Conservation (phyloP, 2,888 invertebrate species). For the Chymomyza fuscimana region DNA sequence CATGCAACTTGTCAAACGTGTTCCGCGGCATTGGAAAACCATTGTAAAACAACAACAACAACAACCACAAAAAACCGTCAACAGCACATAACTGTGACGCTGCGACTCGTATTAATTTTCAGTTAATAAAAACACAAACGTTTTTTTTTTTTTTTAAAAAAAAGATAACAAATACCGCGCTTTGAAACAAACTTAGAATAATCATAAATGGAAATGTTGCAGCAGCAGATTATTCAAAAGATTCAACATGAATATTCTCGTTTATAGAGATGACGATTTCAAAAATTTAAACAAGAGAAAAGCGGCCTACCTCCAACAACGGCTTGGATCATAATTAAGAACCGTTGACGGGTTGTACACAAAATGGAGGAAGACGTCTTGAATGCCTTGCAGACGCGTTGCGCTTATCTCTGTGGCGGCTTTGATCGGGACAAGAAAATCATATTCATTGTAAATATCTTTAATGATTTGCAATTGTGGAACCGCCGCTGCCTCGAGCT, state of each 20-base stretch:
- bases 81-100: conserved; percentile 55
- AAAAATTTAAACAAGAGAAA: neutral
- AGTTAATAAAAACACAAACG: conserved; percentile 24
- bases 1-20: conserved; percentile 70
- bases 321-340: conserved; percentile 22
- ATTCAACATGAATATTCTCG: neutral
- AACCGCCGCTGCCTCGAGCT: conserved; percentile 78
- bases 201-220: neutral
- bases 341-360: neutral
- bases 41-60: conserved; percentile 43
- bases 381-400: conserved; percentile 82
- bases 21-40: conserved; percentile 67
- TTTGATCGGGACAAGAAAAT: conserved; percentile 84
- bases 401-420: conserved; percentile 84
- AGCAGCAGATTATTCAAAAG: neutral
- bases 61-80: conserved; percentile 10
- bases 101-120: conserved; percentile 61
- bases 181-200: conserved; percentile 11
- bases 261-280: conserved; percentile 46
- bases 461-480: conserved; percentile 82
- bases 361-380: conserved; percentile 82
- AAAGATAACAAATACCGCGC: conserved; percentile 24
- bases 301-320: conserved; percentile 19
- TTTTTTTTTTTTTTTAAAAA: neutral
- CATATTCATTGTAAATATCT: conserved; percentile 83